These are phyloP conservation scores for Idaea biselata DNA, from an alignment of 2,888 invertebrate species.

Conservation along the genomic window DNA sequence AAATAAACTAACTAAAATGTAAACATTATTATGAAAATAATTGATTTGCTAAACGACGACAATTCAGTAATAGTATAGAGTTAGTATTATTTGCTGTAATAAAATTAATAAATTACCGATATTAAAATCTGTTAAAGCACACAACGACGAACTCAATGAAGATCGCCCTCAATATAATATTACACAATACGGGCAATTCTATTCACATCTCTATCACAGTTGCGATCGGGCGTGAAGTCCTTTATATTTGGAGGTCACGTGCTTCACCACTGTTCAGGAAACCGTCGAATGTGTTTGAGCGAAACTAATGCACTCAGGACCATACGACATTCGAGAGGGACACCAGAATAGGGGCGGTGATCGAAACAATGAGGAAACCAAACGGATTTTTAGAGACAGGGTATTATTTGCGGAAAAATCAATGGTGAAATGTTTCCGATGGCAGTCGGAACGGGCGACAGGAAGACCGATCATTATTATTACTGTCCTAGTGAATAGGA, in stretches of 20 bases:
- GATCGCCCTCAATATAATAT: conserved; percentile 54
- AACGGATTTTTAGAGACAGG: conserved; percentile 52
- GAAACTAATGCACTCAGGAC: conserved; percentile 77
- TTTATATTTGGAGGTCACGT: conserved; percentile 76
- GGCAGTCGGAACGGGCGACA: conserved; percentile 52
- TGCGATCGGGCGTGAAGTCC: conserved; percentile 75
- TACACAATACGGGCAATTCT: conserved; percentile 74
- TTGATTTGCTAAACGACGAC: no score
- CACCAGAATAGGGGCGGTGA: conserved; percentile 37
- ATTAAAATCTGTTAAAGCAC: conserved; percentile 32
- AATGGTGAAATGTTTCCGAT: conserved; percentile 73
- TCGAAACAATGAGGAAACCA: conserved; percentile 44
- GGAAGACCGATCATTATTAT: conserved; percentile 75
- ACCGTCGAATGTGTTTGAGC: conserved; percentile 72
- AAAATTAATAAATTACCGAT: conserved; percentile 20
- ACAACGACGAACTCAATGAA: conserved; percentile 34
- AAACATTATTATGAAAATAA: no score
- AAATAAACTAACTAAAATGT: no score
- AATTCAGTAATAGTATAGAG: not conserved
- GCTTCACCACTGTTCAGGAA: conserved; percentile 71
- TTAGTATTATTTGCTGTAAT: conserved; percentile 5
- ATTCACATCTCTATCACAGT: conserved; percentile 69
- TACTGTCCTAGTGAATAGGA: conserved; percentile 61
- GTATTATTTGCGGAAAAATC: conserved; percentile 78
- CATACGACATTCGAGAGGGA: conserved; percentile 58